A percentile compares a stretch with the other conserved stretches of the same genome.
Conservation (phyloP, 2,113 vertebrate genomes). For the Telmatochromis brachygnathus region DNA sequence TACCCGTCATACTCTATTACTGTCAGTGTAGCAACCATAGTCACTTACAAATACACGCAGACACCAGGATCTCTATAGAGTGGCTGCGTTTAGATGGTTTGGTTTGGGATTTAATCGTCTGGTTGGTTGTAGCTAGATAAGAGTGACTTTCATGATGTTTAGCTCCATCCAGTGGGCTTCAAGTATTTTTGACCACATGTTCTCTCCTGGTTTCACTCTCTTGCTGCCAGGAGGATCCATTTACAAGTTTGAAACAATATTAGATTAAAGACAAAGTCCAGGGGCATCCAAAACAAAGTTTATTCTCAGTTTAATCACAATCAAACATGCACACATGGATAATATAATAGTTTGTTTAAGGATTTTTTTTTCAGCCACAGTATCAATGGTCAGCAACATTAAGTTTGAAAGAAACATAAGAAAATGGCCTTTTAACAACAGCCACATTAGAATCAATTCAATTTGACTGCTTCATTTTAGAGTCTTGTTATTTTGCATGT, state of each 20-base stretch:
- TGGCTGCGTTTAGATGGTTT: background rate
- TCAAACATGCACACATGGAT: background rate
- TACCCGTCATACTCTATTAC: background rate
- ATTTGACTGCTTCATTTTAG: background rate
- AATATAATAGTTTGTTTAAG: background rate
- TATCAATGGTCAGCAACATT: background rate
- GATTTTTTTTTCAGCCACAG: background rate
- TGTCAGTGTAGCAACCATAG: background rate
- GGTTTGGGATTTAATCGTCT: background rate
- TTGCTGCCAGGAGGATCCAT: background rate
- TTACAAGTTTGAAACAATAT: background rate
- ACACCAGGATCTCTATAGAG: background rate
- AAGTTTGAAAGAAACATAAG: background rate
- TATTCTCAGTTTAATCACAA: background rate
- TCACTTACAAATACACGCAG: background rate
- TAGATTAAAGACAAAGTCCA: background rate
- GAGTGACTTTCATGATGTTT: background rate
- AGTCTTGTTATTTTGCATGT: background rate
- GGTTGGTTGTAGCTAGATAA: background rate
- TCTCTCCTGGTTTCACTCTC: background rate
- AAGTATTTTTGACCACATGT: background rate
- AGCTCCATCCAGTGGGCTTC: slow-evolving; percentile 53
- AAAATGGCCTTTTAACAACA: background rate
- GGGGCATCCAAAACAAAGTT: background rate
- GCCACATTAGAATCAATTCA: background rate